phyloP scores from a whole-genome alignment of 2,888 invertebrate genomes.

The Anthophora plumipes region DNA sequence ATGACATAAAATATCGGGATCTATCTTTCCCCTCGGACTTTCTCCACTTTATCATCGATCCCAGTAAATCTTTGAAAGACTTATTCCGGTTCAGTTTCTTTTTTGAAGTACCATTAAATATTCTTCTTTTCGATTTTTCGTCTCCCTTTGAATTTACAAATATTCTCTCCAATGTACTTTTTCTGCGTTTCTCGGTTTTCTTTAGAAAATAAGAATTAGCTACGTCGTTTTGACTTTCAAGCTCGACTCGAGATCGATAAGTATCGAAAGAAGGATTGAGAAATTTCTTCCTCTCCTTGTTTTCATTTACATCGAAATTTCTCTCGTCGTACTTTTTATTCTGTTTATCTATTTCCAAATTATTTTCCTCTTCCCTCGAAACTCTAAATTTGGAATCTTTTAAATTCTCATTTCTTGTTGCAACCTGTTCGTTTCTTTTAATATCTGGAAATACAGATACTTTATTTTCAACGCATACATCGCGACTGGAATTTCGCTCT shows the following conservation, averaged over 20 bases:
- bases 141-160: background rate
- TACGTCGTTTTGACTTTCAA: background rate
- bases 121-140: background rate
- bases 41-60: slow-evolving; percentile 58
- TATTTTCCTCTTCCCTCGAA: background rate
- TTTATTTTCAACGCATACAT: background rate
- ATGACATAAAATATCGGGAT: slow-evolving; percentile 30
- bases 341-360: background rate
- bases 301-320: too few relatives aligned
- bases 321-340: background rate
- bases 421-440: background rate
- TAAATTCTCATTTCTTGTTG: background rate
- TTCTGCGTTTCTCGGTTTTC: background rate
- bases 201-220: background rate
- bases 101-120: background rate
- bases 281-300: background rate
- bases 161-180: slow-evolving; percentile 16
- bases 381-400: background rate
- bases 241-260: background rate
- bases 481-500: background rate
- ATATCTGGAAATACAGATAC: background rate
- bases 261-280: slow-evolving; percentile 11
- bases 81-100: slow-evolving; percentile 20
- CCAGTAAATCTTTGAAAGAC: slow-evolving; percentile 62
- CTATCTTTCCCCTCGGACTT: slow-evolving; percentile 21